Base-by-base conservation (phyloP, 2,797 vertebrate species). In the Acanthurus tractus region DNA sequence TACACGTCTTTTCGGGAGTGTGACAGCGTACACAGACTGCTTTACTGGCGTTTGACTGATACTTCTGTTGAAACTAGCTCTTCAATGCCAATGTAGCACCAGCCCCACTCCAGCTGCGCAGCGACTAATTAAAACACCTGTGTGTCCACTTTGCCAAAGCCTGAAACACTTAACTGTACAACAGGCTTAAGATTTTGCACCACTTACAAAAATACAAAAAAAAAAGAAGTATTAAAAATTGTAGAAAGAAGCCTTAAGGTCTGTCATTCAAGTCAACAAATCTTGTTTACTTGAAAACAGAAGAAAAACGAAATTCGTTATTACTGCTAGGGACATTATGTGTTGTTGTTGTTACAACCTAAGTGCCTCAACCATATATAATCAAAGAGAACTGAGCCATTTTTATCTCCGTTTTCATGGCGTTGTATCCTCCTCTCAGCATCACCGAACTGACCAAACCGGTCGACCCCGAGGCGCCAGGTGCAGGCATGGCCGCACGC, bases 401-500 rank as follows among this genome's bases (percentile, higher is more conserved):
- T 34, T 34, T 38, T 29, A 22, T 49, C 18, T 63, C 46, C 1
- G n/a, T 29, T 17, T 18, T 4, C 0, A 34, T 9, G 5, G 10
- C 11, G 25, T 12, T 2, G 11, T 17, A 0, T 55, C 25, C 2
- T 42, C 2, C 34, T 18, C 13, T 14, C 18, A 3, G 4, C 22
- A 15, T n/a, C 4, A 0, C 8, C 2, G 10, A 25, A 3, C 12
- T 0, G 1, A 29, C 29, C 4, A 18, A 23, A 34, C 23, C 9
- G n/a, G 2, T 34, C 7, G 29, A 34, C 29, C 29, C 6, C 6
- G 29, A 34, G 29, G 42, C 4, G 22, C 2, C 20, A 63, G 18
- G 29, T 53, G 25, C 15, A 38, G 4, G 2, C 6, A 48, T 17
- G 45, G 8, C 45, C 8, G 6, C 6, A 45, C 15, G 3, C 3